These are phyloP conservation scores for Acronicta aceris DNA, from an alignment of 2,888 invertebrate genomes.

Conservation along the genomic window DNA sequence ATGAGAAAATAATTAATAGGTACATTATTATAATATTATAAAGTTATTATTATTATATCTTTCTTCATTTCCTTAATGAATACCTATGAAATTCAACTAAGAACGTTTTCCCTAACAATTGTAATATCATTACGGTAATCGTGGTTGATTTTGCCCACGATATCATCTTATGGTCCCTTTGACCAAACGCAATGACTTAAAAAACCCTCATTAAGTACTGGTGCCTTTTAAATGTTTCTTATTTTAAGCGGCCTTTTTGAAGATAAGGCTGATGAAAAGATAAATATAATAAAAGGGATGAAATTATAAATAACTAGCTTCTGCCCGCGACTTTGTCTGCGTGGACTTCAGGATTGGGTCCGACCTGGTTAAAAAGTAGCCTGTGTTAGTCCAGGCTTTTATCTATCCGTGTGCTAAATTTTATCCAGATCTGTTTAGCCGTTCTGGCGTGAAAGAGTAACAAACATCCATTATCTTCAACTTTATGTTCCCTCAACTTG, in stretches of 20 bases:
- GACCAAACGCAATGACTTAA: slow-evolving; percentile 37
- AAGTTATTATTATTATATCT: not conserved
- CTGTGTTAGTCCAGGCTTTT: no score
- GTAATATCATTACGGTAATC: slow-evolving; percentile 59
- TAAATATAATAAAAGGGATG: slow-evolving; percentile 13
- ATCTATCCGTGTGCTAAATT: no score
- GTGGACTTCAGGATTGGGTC: no score
- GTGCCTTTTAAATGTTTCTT: slow-evolving; percentile 30
- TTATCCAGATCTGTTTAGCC: no score
- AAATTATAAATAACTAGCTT: no score
- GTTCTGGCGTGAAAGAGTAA: no score
- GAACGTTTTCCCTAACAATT: slow-evolving; percentile 57
- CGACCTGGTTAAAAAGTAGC: no score
- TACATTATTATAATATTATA: no score
- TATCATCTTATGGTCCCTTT: slow-evolving; percentile 60
- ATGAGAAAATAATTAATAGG: no score
- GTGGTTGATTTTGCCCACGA: slow-evolving; percentile 50
- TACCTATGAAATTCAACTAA: slow-evolving; percentile 49
- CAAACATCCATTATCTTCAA: no score
- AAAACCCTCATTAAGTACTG: slow-evolving; percentile 32
- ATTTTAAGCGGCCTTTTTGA: slow-evolving; percentile 20
- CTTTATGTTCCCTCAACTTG: no score
- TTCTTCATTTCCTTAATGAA: not conserved
- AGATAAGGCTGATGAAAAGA: slow-evolving; percentile 9
- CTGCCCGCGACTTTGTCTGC: no score